phyloP scores from a whole-genome alignment of 2,797 vertebrate genomes.

The Trachops cirrhosus region DNA sequence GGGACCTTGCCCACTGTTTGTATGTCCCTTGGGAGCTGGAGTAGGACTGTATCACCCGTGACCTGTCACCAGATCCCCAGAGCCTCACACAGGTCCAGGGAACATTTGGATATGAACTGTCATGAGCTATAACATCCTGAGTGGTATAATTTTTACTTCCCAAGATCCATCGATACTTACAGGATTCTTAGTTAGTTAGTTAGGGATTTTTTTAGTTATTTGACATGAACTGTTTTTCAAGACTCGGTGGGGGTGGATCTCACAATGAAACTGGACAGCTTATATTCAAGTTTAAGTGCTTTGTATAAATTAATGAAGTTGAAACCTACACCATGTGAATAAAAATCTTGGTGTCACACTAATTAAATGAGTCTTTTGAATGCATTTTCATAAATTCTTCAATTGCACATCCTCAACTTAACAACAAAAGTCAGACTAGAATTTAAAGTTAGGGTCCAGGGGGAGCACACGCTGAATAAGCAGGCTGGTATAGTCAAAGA shows the following conservation, averaged over 20 bases:
- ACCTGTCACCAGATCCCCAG: not conserved
- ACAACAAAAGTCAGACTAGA: conserved; percentile 31
- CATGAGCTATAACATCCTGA: not conserved
- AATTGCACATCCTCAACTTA: conserved; percentile 1
- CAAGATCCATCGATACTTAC: not conserved
- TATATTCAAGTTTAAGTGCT: conserved; percentile 9
- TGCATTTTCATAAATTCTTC: conserved; percentile 51
- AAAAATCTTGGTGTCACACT: conserved; percentile 13
- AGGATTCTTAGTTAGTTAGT: not conserved
- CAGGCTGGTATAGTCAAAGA: not conserved
- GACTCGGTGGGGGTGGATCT: not conserved
- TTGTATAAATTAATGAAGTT: conserved; percentile 25
- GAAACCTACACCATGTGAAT: not conserved
- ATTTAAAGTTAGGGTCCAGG: conserved; percentile 21
- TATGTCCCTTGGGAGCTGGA: not conserved
- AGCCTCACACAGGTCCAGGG: not conserved
- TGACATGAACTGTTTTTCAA: conserved; percentile 13
- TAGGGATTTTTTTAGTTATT: not conserved
- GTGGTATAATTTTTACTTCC: not conserved
- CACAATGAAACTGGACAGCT: not conserved
- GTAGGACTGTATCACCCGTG: rapidly evolving
- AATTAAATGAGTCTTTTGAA: conserved; percentile 21
- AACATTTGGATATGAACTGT: not conserved
- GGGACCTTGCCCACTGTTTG: not conserved
- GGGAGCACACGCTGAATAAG: not conserved